These are phyloP conservation scores for Drosophila truncata DNA, from an alignment of 1,140 invertebrate species.

Conservation along the genomic window DNA sequence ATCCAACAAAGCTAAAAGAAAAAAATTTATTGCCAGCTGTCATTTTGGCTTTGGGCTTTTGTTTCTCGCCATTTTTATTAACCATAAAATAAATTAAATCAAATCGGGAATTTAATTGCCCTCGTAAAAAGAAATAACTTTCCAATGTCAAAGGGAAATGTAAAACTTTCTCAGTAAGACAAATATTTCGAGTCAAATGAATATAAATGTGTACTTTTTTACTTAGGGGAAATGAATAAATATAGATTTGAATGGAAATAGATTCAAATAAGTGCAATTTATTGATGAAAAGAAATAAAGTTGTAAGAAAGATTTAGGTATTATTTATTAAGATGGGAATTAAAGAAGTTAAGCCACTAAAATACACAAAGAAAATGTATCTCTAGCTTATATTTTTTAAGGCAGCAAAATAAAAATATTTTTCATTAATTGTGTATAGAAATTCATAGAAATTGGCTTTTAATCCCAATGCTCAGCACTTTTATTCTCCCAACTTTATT, in stretches of 20 bases:
- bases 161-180: slow-evolving; percentile 10
- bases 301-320: not conserved
- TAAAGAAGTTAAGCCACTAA: too few relatives aligned
- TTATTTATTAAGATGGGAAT: not conserved
- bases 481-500: too few relatives aligned
- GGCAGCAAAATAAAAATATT: not conserved
- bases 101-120: slow-evolving; percentile 80
- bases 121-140: slow-evolving; percentile 70
- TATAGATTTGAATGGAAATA: not conserved
- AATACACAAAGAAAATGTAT: too few relatives aligned
- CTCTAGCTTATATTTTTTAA: too few relatives aligned
- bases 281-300: not conserved
- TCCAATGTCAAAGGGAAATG: slow-evolving; percentile 20
- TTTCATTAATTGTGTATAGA: not conserved
- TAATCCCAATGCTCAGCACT: not conserved
- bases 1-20: slow-evolving; percentile 6
- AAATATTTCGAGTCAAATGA: slow-evolving; percentile 20
- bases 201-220: slow-evolving; percentile 11
- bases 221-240: slow-evolving; percentile 1
- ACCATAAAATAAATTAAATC: slow-evolving; percentile 83
- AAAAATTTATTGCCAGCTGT: slow-evolving; percentile 37
- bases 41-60: slow-evolving; percentile 49
- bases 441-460: too few relatives aligned
- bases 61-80: slow-evolving; percentile 70
- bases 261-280: not conserved